A percentile compares a stretch with the other conserved stretches of the same genome.
phyloP scores from a whole-genome alignment of 1,140 invertebrate species.

The Ostrea denselamellosa region DNA sequence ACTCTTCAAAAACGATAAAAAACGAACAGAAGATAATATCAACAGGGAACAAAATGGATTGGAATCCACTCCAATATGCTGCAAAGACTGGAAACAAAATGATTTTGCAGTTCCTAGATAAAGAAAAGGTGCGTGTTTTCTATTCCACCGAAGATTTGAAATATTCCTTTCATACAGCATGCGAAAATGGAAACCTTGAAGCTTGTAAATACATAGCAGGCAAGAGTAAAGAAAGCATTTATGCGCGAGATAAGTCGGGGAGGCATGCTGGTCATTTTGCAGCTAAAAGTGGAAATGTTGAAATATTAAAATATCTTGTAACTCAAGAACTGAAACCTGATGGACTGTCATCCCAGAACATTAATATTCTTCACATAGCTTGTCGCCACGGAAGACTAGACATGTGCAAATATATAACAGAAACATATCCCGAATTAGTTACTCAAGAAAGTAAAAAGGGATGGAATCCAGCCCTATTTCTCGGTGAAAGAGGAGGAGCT shows the following conservation, averaged over 20 bases:
- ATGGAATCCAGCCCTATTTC: background rate
- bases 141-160: background rate
- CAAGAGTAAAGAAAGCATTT: background rate
- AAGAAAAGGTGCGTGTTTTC: background rate
- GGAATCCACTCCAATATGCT: background rate
- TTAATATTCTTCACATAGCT: background rate
- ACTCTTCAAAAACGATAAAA: background rate
- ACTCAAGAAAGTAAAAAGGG: background rate
- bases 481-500: background rate
- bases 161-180: background rate
- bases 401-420: background rate
- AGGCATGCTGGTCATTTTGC: constrained; percentile 6
- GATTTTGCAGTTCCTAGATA: background rate
- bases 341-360: background rate
- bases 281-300: background rate
- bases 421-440: background rate
- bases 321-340: background rate
- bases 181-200: background rate
- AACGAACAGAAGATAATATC: background rate
- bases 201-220: background rate
- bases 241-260: background rate
- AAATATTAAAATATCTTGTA: background rate
- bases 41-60: background rate
- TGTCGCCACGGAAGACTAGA: background rate
- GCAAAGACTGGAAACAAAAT: background rate